Percentiles rank a stretch among this genome's conserved stretches.
Evolutionary conservation across 1,140 invertebrate species (phyloP).

Genomic region (Pissodes strobi): DNA sequence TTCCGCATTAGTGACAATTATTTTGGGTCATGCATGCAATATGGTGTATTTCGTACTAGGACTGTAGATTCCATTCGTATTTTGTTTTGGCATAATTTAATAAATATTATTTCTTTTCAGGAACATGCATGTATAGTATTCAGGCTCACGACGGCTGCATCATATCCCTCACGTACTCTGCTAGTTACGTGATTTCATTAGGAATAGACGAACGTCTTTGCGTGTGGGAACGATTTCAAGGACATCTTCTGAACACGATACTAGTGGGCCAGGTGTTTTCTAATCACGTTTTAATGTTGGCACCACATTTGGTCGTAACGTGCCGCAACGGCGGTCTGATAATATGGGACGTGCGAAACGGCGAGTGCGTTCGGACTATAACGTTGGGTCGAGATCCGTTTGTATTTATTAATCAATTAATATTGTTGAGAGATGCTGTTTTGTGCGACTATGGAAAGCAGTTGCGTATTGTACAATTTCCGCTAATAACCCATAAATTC

Average conservation of each 20-base stretch:
- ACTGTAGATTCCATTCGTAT: too few species aligned
- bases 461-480: constrained; percentile 87
- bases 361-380: constrained; percentile 83
- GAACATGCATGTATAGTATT: constrained; percentile 88
- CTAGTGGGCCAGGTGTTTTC: constrained; percentile 68
- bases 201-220: constrained; percentile 90
- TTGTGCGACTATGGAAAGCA: constrained; percentile 94
- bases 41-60: too few species aligned
- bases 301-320: constrained; percentile 76
- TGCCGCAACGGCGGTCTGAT: constrained; percentile 82
- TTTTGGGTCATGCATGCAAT: too few species aligned
- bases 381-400: constrained; percentile 78
- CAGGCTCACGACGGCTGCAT: constrained; percentile 89
- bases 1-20: too few species aligned
- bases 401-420: constrained; percentile 80
- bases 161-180: constrained; percentile 81
- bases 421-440: constrained; percentile 76
- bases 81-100: too few species aligned
- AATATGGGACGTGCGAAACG: constrained; percentile 88
- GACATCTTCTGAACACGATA: constrained; percentile 83
- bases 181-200: constrained; percentile 89
- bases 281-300: constrained; percentile 72
- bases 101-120: too few species aligned
- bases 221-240: constrained; percentile 95
- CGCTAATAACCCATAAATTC: constrained; percentile 73